phyloP scores from a whole-genome alignment of 2,113 vertebrate species.

The Ciconia maguari region DNA sequence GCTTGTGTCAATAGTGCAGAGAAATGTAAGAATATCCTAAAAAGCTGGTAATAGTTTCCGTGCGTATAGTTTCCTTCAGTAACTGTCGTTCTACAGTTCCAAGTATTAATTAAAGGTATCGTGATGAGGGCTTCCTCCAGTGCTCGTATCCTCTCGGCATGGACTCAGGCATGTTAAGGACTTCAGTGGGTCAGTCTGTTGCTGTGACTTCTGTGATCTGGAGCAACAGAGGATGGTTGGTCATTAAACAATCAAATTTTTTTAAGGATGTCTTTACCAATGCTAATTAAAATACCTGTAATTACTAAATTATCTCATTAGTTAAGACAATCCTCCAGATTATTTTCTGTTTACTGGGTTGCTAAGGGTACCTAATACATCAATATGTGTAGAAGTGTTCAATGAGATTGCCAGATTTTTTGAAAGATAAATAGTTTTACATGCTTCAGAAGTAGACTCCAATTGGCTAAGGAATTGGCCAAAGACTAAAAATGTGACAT shows the following conservation, averaged over 20 bases:
- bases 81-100: background rate
- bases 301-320: slow-evolving; percentile 60
- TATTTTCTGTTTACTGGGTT: slow-evolving; percentile 91
- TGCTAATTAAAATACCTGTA: slow-evolving; percentile 44
- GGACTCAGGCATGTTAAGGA: background rate
- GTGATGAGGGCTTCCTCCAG: background rate
- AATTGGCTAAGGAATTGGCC: slow-evolving; percentile 84
- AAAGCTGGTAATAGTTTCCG: background rate
- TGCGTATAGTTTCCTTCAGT: background rate
- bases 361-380: slow-evolving; percentile 88
- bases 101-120: background rate
- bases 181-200: background rate
- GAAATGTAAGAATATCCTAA: background rate
- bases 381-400: slow-evolving; percentile 84
- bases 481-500: slow-evolving; percentile 84
- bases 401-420: slow-evolving; percentile 81
- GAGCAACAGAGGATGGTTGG: background rate
- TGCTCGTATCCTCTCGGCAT: background rate
- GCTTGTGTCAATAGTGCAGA: background rate
- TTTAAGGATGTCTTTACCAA: slow-evolving; percentile 15
- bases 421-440: slow-evolving; percentile 93
- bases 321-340: slow-evolving; percentile 55
- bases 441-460: slow-evolving; percentile 85
- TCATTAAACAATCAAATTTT: background rate
- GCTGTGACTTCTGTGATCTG: background rate